Percentiles rank a stretch among this genome's conserved stretches.
These are phyloP conservation scores for Toxostoma redivivum DNA, from an alignment of 2,113 vertebrate species.

Conservation along the genomic window DNA sequence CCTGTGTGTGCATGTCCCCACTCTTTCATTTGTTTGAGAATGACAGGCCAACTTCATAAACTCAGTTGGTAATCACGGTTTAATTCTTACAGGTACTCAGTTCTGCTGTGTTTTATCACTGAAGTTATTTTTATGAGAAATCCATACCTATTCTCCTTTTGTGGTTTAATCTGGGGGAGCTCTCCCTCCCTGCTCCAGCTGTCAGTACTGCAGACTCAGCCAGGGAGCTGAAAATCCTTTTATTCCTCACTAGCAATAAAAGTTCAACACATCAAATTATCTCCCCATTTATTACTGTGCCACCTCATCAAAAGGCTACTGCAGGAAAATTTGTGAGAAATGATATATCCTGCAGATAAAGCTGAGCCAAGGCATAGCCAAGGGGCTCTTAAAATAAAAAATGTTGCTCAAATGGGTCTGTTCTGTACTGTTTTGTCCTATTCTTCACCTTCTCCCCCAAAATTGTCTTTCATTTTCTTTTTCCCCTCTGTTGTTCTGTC, in stretches of 20 bases:
- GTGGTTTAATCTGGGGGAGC: not conserved
- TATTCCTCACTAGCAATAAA: conserved; percentile 39
- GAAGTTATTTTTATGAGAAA: conserved; percentile 21
- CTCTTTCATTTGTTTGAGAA: not conserved
- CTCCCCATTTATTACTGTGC: conserved; percentile 55
- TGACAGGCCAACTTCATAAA: not conserved
- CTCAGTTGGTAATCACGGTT: not conserved
- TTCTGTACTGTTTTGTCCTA: not conserved
- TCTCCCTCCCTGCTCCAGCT: not conserved
- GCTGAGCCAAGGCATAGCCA: conserved; percentile 11
- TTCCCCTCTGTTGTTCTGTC: not conserved
- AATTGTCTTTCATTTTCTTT: not conserved
- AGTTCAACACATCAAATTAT: conserved; percentile 49
- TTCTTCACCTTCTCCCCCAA: not conserved
- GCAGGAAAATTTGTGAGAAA: conserved; percentile 39
- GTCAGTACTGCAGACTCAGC: not conserved
- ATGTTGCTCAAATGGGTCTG: not conserved
- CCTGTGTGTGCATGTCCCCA: rapidly evolving
- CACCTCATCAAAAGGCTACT: conserved; percentile 48
- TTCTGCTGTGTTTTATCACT: not conserved
- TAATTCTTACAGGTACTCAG: not conserved
- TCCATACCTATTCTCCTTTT: not conserved
- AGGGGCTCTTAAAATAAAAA: conserved; percentile 33
- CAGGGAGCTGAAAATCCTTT: conserved; percentile 40
- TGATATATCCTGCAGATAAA: conserved; percentile 38